Percentiles rank a stretch among this genome's conserved stretches.
These are phyloP conservation scores for Procambarus clarkii DNA, from an alignment of 1,140 invertebrate species.

Conservation along the genomic window DNA sequence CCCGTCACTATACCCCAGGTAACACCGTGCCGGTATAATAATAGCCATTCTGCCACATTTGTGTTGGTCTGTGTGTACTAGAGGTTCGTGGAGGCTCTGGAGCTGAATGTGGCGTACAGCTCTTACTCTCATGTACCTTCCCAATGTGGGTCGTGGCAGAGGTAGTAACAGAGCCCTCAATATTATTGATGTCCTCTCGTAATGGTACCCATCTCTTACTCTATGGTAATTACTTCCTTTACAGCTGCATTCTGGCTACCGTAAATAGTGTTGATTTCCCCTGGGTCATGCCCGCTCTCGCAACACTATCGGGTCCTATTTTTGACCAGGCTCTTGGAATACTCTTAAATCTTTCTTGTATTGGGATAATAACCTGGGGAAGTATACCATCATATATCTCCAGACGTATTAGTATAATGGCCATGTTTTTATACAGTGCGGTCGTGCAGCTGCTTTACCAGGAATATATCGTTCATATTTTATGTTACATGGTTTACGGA, in stretches of 20 bases:
- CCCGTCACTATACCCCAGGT: no score
- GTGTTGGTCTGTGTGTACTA: no score
- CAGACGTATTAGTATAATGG: no score
- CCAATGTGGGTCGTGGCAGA: not conserved
- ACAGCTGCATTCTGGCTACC: conserved; percentile 1
- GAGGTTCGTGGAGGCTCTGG: no score
- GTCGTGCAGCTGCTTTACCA: no score
- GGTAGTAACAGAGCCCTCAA: not conserved
- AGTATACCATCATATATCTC: not conserved
- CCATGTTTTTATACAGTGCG: no score
- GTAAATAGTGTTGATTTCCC: conserved; percentile 14
- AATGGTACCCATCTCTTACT: not conserved
- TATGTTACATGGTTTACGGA: no score
- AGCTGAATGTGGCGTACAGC: no score
- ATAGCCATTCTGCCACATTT: no score
- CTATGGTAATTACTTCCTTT: not conserved
- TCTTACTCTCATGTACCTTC: not conserved
- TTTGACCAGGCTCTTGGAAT: not conserved
- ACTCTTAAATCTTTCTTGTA: not conserved
- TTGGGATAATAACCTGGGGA: not conserved
- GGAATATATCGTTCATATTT: no score
- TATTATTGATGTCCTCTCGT: not conserved
- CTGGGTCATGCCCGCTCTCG: not conserved
- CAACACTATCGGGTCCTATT: not conserved
- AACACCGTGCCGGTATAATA: no score